phyloP scores from a whole-genome alignment of 2,113 vertebrate genomes.

The Microcebus ravelobensis region DNA sequence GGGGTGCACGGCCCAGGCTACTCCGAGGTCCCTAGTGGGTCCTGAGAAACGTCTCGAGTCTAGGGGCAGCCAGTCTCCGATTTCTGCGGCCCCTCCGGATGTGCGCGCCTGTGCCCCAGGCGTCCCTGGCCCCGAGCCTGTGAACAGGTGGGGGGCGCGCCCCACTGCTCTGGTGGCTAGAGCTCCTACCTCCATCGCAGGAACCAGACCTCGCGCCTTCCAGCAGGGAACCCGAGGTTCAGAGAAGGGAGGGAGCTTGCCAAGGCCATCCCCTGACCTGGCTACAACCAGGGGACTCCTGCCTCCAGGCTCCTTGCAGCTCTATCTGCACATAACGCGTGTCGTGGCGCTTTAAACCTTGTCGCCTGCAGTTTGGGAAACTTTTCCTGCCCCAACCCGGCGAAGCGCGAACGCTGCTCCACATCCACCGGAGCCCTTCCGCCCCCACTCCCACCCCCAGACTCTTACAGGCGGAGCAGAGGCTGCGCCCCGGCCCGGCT shows the following conservation, averaged over 20 bases:
- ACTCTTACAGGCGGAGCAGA: too few relatives aligned
- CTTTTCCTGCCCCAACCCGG: conserved; percentile 49
- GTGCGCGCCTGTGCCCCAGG: neutral
- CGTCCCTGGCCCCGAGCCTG: neutral
- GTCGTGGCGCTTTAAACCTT: neutral
- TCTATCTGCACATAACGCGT: neutral
- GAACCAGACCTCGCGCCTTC: neutral
- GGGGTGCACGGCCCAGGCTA: neutral
- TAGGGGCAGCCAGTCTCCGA: neutral
- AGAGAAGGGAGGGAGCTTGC: neutral
- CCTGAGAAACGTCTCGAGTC: neutral
- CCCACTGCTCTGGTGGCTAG: neutral
- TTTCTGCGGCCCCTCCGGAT: neutral
- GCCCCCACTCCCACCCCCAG: neutral
- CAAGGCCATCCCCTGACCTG: neutral
- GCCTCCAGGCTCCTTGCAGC: neutral
- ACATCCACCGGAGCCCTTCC: neutral
- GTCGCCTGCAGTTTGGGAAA: conserved; percentile 46
- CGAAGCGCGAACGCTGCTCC: neutral
- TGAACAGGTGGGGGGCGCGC: neutral
- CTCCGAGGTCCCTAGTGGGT: neutral
- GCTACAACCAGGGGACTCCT: neutral
- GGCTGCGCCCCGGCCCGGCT: neutral
- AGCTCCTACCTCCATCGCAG: neutral
- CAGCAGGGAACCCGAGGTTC: neutral